phyloP scores from a whole-genome alignment of 1,140 invertebrate species.

The Drosophila pruinosa region DNA sequence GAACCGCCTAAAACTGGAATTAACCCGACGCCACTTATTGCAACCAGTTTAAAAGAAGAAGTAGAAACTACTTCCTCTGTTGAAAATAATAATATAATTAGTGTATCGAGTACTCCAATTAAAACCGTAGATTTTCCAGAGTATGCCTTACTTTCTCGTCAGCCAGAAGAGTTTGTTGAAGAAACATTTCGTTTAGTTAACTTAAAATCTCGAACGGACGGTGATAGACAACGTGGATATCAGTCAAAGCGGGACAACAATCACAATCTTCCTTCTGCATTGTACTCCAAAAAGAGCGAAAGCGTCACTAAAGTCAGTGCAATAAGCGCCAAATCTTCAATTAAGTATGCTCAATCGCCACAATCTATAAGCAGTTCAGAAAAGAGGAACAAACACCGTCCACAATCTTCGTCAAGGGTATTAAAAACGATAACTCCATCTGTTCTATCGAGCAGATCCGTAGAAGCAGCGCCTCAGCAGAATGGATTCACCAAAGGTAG shows the following conservation, averaged over 20 bases:
- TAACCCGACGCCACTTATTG: constrained; percentile 54
- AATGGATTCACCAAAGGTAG: constrained; percentile 36
- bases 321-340: constrained; percentile 25
- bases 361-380: constrained; percentile 37
- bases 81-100: constrained; percentile 13
- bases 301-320: constrained; percentile 18
- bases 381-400: constrained; percentile 49
- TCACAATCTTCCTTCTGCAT: constrained; percentile 47
- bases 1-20: constrained; percentile 53
- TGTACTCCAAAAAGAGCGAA: constrained; percentile 44
- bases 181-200: constrained; percentile 88
- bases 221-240: constrained; percentile 46
- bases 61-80: constrained; percentile 29
- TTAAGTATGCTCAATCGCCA: constrained; percentile 47
- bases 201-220: constrained; percentile 77
- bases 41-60: constrained; percentile 29
- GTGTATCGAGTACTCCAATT: constrained; percentile 46
- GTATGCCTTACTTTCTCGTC: constrained; percentile 91
- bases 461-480: constrained; percentile 33
- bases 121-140: constrained; percentile 85
- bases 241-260: constrained; percentile 56
- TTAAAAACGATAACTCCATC: constrained; percentile 59
- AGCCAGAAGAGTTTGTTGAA: constrained; percentile 91
- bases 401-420: constrained; percentile 46
- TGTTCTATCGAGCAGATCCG: constrained; percentile 40